These are phyloP conservation scores for Listrodromus nycthemerus DNA, from an alignment of 2,888 invertebrate species.

Conservation along the genomic window DNA sequence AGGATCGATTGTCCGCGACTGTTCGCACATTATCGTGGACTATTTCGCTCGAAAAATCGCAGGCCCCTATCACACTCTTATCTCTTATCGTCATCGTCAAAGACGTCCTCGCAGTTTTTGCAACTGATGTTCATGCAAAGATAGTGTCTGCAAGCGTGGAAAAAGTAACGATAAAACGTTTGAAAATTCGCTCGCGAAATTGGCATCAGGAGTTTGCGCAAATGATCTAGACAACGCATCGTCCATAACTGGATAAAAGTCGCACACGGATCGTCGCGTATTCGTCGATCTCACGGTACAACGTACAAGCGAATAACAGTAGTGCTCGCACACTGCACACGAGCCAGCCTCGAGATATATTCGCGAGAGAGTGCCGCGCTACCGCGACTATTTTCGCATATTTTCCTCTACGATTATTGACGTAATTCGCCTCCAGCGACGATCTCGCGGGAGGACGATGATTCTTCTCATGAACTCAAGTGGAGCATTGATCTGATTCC, in stretches of 20 bases:
- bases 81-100: neutral
- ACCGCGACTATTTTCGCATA: slow-evolving; percentile 17
- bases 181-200: slow-evolving; percentile 7
- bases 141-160: slow-evolving; percentile 3
- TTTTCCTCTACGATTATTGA: slow-evolving; percentile 52
- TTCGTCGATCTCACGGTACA: slow-evolving; percentile 15
- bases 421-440: slow-evolving; percentile 57
- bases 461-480: slow-evolving; percentile 6
- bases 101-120: neutral
- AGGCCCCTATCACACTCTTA: neutral
- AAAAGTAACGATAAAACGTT: too few relatives aligned
- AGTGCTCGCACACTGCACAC: slow-evolving; percentile 55
- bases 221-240: neutral
- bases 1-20: too few relatives aligned
- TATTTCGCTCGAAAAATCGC: too few relatives aligned
- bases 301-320: neutral
- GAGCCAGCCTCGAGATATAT: slow-evolving; percentile 58
- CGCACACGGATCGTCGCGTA: slow-evolving; percentile 22
- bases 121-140: neutral
- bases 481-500: neutral
- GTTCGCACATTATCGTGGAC: too few relatives aligned
- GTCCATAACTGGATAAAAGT: slow-evolving; percentile 1
- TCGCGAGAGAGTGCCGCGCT: slow-evolving; percentile 59
- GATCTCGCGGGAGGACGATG: slow-evolving; percentile 16
- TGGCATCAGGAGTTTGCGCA: neutral